phyloP scores from a whole-genome alignment of 2,797 vertebrate species.

The Remorina albescens region DNA sequence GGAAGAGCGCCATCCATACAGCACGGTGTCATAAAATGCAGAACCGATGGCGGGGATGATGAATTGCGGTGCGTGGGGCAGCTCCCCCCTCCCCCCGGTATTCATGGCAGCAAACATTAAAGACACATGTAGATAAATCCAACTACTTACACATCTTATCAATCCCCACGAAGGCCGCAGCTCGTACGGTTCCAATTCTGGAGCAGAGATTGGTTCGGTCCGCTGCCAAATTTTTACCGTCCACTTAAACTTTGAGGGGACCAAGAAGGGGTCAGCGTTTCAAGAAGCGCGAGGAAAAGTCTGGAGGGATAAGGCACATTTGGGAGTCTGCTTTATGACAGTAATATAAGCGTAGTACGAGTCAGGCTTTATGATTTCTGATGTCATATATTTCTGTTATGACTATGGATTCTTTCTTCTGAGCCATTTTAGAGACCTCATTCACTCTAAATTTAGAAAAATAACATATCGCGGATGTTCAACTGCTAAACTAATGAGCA shows the following conservation, averaged over 20 bases:
- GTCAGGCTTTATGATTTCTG: constrained; percentile 70
- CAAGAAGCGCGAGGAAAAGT: constrained; percentile 50
- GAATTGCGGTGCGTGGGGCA: constrained; percentile 52
- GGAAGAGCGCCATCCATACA: constrained; percentile 52
- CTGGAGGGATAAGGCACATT: constrained; percentile 56
- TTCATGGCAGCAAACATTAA: constrained; percentile 70
- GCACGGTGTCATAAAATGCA: constrained; percentile 59
- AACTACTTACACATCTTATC: constrained; percentile 61
- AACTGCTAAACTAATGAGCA: background rate
- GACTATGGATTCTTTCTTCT: constrained; percentile 38
- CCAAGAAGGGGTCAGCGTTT: constrained; percentile 49
- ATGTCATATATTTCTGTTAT: constrained; percentile 68
- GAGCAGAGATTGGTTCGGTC: background rate
- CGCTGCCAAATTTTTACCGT: constrained; percentile 54
- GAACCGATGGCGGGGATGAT: constrained; percentile 61
- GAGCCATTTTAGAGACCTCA: constrained; percentile 32
- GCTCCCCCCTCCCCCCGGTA: constrained; percentile 54
- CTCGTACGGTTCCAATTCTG: constrained; percentile 28
- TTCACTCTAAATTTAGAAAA: constrained; percentile 8
- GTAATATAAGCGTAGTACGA: constrained; percentile 64
- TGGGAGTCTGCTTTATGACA: constrained; percentile 69
- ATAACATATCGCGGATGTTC: background rate
- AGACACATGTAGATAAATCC: constrained; percentile 74
- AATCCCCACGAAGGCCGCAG: constrained; percentile 27
- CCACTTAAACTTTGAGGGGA: constrained; percentile 29